Evolutionary conservation across 1,140 invertebrate species (phyloP).

Genomic region (Augochlora pura): DNA sequence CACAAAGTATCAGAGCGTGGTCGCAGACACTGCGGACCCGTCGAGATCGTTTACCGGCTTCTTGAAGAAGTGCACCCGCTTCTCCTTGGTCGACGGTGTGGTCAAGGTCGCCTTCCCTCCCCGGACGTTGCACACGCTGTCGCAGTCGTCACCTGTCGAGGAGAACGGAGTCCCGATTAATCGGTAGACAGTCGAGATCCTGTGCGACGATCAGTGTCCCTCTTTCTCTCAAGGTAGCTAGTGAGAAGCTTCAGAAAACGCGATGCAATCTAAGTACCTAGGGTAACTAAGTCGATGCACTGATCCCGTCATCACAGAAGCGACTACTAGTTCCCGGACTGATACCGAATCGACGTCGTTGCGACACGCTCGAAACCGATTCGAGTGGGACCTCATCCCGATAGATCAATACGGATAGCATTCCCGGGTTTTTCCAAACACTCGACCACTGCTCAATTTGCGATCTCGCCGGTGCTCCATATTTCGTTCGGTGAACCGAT

Average conservation of each 20-base stretch:
- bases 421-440: no score
- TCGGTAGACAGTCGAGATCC: background rate
- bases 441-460: no score
- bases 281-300: constrained; percentile 44
- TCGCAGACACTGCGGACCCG: constrained; percentile 22
- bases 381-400: no score
- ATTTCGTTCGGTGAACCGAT: no score
- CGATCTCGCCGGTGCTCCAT: no score
- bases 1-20: background rate
- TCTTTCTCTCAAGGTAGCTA: constrained; percentile 64
- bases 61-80: constrained; percentile 99
- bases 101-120: constrained; percentile 89
- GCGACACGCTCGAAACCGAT: no score
- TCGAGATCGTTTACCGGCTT: constrained; percentile 83
- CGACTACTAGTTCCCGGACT: constrained; percentile 28
- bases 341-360: background rate
- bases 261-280: constrained; percentile 49
- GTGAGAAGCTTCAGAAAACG: constrained; percentile 56
- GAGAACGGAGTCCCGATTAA: constrained; percentile 21
- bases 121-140: constrained; percentile 87
- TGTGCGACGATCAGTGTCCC: constrained; percentile 45
- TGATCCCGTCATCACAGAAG: constrained; percentile 37
- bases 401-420: no score
- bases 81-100: constrained; percentile 96
- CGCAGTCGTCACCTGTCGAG: constrained; percentile 88